phyloP scores from a whole-genome alignment of 2,888 invertebrate species.

The Nasonovia ribisnigri region DNA sequence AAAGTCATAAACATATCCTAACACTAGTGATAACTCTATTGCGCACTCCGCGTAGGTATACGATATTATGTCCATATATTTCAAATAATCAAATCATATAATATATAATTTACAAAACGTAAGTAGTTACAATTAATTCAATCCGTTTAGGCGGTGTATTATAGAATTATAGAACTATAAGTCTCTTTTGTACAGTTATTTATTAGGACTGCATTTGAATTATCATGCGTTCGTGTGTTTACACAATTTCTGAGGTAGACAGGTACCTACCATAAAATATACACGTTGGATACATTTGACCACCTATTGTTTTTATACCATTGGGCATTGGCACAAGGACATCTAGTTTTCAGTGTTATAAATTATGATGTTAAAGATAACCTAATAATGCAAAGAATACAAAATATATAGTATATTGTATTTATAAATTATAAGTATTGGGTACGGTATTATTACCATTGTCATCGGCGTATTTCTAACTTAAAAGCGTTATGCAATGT shows the following conservation, averaged over 20 bases:
- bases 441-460: neutral
- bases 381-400: neutral
- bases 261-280: neutral
- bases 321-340: slow-evolving; percentile 27
- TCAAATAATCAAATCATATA: neutral
- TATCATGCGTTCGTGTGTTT: slow-evolving; percentile 1
- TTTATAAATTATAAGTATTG: neutral
- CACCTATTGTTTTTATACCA: slow-evolving; percentile 19
- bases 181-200: slow-evolving; percentile 9
- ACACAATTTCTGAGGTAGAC: slow-evolving; percentile 9
- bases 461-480: neutral
- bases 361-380: neutral
- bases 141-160: neutral
- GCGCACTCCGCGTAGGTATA: neutral
- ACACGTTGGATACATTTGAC: slow-evolving; percentile 34
- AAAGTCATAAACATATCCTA: neutral
- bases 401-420: neutral
- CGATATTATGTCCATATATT: neutral
- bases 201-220: neutral
- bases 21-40: neutral
- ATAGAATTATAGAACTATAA: neutral
- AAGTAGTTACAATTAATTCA: neutral
- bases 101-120: neutral
- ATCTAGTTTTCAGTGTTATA: neutral
- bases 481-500: neutral